Conservation (phyloP, 1,140 invertebrate species). For the Polypedilum vanderplanki region DNA sequence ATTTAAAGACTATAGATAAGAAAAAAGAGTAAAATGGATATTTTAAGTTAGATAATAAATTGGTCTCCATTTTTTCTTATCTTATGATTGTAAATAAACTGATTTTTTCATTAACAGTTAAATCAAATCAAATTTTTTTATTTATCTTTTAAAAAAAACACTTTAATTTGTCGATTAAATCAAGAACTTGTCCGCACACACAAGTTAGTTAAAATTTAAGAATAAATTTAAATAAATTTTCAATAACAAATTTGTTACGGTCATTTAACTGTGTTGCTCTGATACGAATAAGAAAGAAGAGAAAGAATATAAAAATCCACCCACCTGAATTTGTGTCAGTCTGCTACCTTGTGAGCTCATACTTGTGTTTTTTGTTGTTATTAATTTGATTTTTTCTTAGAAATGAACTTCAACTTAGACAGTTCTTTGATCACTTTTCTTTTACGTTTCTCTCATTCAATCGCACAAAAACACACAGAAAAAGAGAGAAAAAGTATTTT, state of each 20-base stretch:
- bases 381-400: background rate
- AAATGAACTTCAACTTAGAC: slow-evolving; percentile 14
- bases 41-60: too few relatives aligned
- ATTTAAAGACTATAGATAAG: too few relatives aligned
- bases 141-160: too few relatives aligned
- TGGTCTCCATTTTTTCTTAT: too few relatives aligned
- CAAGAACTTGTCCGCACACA: too few relatives aligned
- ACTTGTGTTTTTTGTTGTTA: background rate
- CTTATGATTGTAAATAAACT: too few relatives aligned
- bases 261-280: background rate
- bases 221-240: background rate
- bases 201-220: too few relatives aligned
- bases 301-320: background rate
- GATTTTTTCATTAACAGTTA: too few relatives aligned
- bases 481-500: background rate
- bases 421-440: background rate
- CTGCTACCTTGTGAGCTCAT: slow-evolving; percentile 21
- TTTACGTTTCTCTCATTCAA: background rate
- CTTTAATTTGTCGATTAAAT: too few relatives aligned
- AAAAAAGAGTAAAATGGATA: too few relatives aligned
- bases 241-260: slow-evolving; percentile 30
- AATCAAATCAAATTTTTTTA: too few relatives aligned
- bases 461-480: background rate
- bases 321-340: slow-evolving; percentile 8
- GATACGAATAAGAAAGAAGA: background rate